A percentile compares a stretch with the other conserved stretches of the same genome.
Evolutionary conservation across 2,797 vertebrate species (phyloP).

Genomic region (Mus caroli): DNA sequence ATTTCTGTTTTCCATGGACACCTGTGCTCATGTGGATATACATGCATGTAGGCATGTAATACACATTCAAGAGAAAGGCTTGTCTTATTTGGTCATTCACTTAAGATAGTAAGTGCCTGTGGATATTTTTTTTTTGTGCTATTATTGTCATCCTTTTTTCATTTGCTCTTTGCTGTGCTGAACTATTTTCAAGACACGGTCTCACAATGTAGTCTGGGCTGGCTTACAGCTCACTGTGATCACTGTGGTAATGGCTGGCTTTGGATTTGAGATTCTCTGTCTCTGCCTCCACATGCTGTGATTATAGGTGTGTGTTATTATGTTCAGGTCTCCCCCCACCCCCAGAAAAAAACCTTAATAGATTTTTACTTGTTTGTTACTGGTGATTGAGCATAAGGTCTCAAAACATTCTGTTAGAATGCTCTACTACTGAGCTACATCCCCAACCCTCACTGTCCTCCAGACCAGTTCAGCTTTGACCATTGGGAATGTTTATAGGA

Average conservation of each 20-base stretch:
- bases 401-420: neutral
- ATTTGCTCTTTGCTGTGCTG: neutral
- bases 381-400: neutral
- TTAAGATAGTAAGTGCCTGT: neutral
- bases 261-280: neutral
- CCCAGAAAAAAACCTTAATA: neutral
- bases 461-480: slow-evolving; percentile 22
- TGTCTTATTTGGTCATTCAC: neutral
- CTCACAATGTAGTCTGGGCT: neutral
- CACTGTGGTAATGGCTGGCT: neutral
- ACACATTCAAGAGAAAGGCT: neutral
- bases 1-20: neutral
- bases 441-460: neutral
- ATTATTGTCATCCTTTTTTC: neutral
- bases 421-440: neutral
- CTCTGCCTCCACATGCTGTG: neutral
- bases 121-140: slow-evolving; percentile 1
- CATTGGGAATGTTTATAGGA: neutral
- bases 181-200: neutral
- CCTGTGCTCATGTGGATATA: neutral
- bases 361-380: neutral
- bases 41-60: neutral
- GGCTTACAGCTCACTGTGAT: neutral
- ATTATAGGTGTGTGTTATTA: neutral
- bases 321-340: neutral